A percentile compares a stretch with the other conserved stretches of the same genome.
Evolutionary conservation across 2,113 vertebrate species (phyloP).

Genomic region (Pelobates fuscus): DNA sequence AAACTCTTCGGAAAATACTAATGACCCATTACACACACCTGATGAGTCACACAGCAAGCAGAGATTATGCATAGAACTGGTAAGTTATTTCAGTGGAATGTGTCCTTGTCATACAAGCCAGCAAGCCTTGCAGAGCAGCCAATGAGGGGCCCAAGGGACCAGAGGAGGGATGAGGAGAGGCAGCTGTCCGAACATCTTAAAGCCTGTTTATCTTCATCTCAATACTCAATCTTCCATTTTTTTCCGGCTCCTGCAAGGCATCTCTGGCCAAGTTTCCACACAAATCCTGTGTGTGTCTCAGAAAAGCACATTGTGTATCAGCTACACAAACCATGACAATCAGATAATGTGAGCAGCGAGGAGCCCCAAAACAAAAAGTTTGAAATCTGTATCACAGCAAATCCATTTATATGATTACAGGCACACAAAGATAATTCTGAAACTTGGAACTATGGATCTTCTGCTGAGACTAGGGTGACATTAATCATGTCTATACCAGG

Average conservation of each 20-base stretch:
- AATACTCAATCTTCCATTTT: neutral
- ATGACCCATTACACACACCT: no score
- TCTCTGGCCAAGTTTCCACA: conserved; percentile 20
- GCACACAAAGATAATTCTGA: no score
- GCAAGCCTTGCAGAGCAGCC: neutral
- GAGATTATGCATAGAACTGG: neutral
- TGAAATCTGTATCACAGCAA: no score
- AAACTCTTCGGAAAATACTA: no score
- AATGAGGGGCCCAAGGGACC: conserved; percentile 29
- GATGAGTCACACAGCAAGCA: conserved; percentile 39
- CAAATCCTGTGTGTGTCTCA: neutral
- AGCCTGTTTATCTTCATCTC: conserved; percentile 34
- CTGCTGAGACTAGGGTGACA: no score
- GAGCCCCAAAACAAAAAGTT: no score
- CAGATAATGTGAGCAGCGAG: no score
- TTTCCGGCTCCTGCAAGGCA: neutral
- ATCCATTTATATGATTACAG: no score
- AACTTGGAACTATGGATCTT: no score
- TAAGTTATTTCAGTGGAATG: neutral
- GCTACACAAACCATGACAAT: no score
- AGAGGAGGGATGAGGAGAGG: conserved; percentile 32
- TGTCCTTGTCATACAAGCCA: conserved; percentile 27
- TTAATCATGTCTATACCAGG: no score
- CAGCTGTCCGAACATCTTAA: conserved; percentile 16
- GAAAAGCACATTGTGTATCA: no score